Percentiles rank a stretch among this genome's conserved stretches.
Conservation (phyloP, 2,113 vertebrate genomes). For the Ophiodon elongatus region DNA sequence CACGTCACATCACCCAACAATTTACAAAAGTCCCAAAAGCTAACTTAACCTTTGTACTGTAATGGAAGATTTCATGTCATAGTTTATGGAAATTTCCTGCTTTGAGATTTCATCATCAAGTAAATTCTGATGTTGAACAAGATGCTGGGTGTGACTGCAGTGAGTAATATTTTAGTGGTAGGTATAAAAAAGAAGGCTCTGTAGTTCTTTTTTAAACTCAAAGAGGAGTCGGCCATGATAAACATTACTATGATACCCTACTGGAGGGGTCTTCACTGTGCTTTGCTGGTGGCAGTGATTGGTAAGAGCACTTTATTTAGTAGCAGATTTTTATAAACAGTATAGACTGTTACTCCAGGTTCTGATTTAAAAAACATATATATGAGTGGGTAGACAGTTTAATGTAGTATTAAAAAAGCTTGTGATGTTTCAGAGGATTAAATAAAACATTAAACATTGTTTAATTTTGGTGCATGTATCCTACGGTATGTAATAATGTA, state of each 20-base stretch:
- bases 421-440: background rate
- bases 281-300: conserved; percentile 30
- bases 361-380: background rate
- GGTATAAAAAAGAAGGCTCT: background rate
- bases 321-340: background rate
- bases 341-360: background rate
- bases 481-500: background rate
- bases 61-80: background rate
- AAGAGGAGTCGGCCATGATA: background rate
- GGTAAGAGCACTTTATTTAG: conserved; percentile 25
- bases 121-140: conserved; percentile 3
- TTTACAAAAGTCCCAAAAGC: background rate
- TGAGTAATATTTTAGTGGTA: background rate
- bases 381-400: background rate
- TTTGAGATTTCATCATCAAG: background rate
- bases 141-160: background rate
- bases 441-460: background rate
- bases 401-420: background rate
- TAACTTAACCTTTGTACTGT: background rate
- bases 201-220: background rate
- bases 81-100: background rate
- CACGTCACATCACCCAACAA: background rate
- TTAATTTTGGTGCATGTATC: background rate
- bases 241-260: background rate
- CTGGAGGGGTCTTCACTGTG: conserved; percentile 25